Conservation (phyloP, 2,113 vertebrate genomes). For the Percina caprodes region DNA sequence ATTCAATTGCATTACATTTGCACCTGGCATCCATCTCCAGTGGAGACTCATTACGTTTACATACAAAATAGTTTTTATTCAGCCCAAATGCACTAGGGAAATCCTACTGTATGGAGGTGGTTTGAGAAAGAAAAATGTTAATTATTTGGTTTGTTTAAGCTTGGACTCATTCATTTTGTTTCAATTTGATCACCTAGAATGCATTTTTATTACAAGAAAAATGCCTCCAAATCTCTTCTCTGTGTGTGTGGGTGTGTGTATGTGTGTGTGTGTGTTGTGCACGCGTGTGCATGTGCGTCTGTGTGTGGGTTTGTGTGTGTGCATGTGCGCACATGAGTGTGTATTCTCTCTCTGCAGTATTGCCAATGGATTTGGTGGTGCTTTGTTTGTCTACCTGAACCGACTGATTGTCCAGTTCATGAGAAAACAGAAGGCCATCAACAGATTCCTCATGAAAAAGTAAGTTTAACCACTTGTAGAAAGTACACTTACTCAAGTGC, state of each 20-base stretch:
- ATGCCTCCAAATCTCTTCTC: not conserved
- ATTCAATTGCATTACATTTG: slow-evolving; percentile 17
- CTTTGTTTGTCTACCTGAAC: slow-evolving; percentile 96
- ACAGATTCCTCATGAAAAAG: slow-evolving; percentile 99
- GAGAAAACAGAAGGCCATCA: slow-evolving; percentile 97
- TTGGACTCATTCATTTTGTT: not conserved
- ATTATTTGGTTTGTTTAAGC: slow-evolving; percentile 9
- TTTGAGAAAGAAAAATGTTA: not conserved
- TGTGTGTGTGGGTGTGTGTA: not conserved
- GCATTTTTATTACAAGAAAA: not conserved
- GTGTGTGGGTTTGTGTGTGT: not conserved
- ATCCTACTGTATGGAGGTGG: not conserved
- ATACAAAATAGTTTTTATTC: slow-evolving; percentile 21
- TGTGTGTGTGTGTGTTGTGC: slow-evolving; percentile 1
- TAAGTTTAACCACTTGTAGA: slow-evolving; percentile 75
- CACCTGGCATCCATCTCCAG: slow-evolving; percentile 8
- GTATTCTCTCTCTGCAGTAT: slow-evolving; percentile 83
- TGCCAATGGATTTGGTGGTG: slow-evolving; percentile 94
- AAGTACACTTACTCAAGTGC: too few species aligned
- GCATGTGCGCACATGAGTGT: not conserved
- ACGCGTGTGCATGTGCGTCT: not conserved
- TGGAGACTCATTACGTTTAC: slow-evolving; percentile 26
- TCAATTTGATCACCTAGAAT: slow-evolving; percentile 4
- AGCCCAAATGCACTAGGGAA: not conserved
- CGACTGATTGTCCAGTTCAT: slow-evolving; percentile 97